phyloP scores from a whole-genome alignment of 2,113 vertebrate genomes.

The Echinops telfairi region DNA sequence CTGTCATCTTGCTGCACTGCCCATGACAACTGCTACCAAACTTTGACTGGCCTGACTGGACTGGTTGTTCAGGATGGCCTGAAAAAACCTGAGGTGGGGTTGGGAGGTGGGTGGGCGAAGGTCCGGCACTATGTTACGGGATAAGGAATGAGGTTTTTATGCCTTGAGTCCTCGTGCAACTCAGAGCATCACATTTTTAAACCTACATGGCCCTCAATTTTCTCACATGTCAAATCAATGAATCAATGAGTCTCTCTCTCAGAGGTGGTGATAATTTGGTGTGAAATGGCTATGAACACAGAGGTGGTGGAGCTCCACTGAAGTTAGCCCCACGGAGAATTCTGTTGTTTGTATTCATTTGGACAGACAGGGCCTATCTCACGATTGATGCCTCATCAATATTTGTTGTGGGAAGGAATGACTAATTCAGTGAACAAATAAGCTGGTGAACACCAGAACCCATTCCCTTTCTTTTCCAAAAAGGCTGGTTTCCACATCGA shows the following conservation, averaged over 20 bases:
- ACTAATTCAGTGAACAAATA: background rate
- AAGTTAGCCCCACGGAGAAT: background rate
- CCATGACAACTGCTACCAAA: background rate
- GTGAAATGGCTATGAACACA: background rate
- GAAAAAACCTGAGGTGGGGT: background rate
- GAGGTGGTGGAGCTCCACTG: background rate
- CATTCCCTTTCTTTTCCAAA: constrained; percentile 1
- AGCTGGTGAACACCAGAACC: background rate
- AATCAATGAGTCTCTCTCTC: background rate
- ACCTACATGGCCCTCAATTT: background rate
- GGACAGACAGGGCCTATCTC: background rate
- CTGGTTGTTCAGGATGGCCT: background rate
- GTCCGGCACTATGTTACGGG: background rate
- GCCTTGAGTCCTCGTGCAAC: background rate
- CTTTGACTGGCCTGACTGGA: background rate
- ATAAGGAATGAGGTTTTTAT: background rate
- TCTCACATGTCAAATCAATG: constrained; percentile 31
- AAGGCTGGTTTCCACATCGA: background rate
- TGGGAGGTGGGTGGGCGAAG: background rate
- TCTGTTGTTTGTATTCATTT: background rate
- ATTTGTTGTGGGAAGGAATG: background rate
- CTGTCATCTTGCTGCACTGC: background rate
- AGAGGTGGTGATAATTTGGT: constrained; percentile 9
- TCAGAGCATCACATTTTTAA: background rate
- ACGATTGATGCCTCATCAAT: background rate